Percentiles rank a stretch among this genome's conserved stretches.
Evolutionary conservation across 1,140 invertebrate species (phyloP).

Genomic region (Choristoneura fumiferana): DNA sequence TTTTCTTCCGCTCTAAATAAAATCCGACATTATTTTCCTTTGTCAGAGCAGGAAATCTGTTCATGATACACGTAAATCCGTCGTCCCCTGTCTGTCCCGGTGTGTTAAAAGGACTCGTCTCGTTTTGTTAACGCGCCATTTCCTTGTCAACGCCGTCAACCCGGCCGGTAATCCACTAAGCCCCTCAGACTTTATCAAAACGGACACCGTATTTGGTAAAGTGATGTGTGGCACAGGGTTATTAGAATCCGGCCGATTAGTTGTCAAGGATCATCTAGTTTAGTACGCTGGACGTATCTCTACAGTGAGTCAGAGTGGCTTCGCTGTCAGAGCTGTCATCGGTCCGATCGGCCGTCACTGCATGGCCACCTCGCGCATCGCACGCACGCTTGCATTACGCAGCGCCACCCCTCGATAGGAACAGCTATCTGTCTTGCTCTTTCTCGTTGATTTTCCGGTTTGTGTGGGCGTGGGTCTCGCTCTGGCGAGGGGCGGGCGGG

Average conservation of each 20-base stretch:
- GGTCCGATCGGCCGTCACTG: slow-evolving; percentile 69
- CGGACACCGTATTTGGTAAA: slow-evolving; percentile 28
- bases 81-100: slow-evolving; percentile 60
- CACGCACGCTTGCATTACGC: slow-evolving; percentile 77
- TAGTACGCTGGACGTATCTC: slow-evolving; percentile 25
- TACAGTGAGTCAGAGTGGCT: slow-evolving; percentile 65
- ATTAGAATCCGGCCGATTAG: slow-evolving; percentile 49
- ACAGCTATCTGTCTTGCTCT: slow-evolving; percentile 56
- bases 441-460: slow-evolving; percentile 26
- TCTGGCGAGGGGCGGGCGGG: slow-evolving; percentile 57
- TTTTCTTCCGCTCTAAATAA: slow-evolving; percentile 37
- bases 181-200: slow-evolving; percentile 30
- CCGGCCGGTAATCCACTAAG: slow-evolving; percentile 44
- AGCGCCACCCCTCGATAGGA: slow-evolving; percentile 71
- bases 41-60: slow-evolving; percentile 66
- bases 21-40: slow-evolving; percentile 55
- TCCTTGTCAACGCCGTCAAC: slow-evolving; percentile 55
- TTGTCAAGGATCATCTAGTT: too few species aligned
- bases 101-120: slow-evolving; percentile 58
- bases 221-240: slow-evolving; percentile 22
- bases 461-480: slow-evolving; percentile 36
- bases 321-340: slow-evolving; percentile 64
- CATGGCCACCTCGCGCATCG: slow-evolving; percentile 72
- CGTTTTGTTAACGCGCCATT: slow-evolving; percentile 59
- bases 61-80: slow-evolving; percentile 67